Evolutionary conservation across 2,113 vertebrate genomes (phyloP), one percentile per base, ranked within the genome.

Genomic region (Guaruba guarouba): DNA sequence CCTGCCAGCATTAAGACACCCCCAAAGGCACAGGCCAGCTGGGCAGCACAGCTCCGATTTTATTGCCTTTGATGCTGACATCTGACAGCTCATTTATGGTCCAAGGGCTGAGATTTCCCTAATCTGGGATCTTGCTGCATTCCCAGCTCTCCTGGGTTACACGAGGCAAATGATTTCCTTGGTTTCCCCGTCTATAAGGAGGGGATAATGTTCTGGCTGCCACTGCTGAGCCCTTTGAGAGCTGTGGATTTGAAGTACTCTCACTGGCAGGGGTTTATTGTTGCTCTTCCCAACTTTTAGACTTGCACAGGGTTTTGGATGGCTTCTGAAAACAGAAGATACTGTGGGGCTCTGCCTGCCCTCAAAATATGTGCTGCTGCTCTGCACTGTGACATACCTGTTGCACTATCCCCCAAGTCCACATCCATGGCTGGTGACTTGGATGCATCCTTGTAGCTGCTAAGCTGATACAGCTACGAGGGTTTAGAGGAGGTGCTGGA

Each of bases 391-490:
- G 4, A 25, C 4, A 2, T 19, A 18, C 10, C 64, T 17, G 7
- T 18, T 28, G 52, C 23, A 13, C 54, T 48, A 16, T 49, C 4
- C 69, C 44, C 51, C 46, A 15, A 49, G 23, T 33, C 27, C 4
- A 0, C 24, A 9, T 35, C 25, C 11, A 1, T 37, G 29, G 12
- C n/a, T 5, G 3, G 10, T 3, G 27, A 5, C 31, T 57, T 57
- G 31, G 5, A n/a, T 22, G 31, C 12, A 22, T 57, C 55, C 31
- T 57, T 57, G 55, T 14, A 49, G 41, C 22, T 43, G 51, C 29
- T 41, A 2, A 25, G 6, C 28, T 59, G 49, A 17, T 18, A 24
- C 1, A 54, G 57, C 39, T 51, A 1, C 0, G 1, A 46, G 17
- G 31, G 52, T 7, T 54, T 39, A 67, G 51, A 90, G n/a, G n/a